Evolutionary conservation across 1,140 invertebrate species (phyloP), one percentile per base, ranked within the genome.

Genomic region (Latrodectus geometricus): DNA sequence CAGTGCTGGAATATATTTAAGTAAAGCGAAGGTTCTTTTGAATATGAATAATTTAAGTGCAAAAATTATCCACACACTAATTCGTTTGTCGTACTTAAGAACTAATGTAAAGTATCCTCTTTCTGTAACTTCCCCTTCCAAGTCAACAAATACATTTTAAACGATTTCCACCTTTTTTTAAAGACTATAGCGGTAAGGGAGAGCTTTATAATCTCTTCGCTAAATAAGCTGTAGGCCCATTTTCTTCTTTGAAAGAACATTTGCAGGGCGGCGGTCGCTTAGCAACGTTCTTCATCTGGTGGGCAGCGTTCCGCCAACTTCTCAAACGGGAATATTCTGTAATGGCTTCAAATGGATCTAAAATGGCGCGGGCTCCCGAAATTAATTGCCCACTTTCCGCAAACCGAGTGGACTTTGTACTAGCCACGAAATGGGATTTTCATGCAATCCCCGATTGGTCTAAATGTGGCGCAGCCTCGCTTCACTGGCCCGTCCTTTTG

Each of bases 351-450:
- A 82, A 82, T 82, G 70, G 80, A 82, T 69, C 80, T 61, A 61
- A 82, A 82, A 82, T 82, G 73, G 81, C 72, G 56, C 81, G 48
- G 61, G 11, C 81, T 35, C 72, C 81, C 56, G 56, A 84, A 75
- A 84, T 84, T 75, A 84, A 84, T 84, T 84, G 81, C 72, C 73
- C 73, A 75, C 72, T 84, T 84, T 84, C 81, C 72, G 54, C 20
- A 75, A 52, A 75, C 81, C 72, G 81, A 84, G 72, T 84, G 81
- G 81, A 84, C 72, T 84, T 84, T 75, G 81, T 84, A 74, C 56
- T 84, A 35, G 56, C 70, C 81, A 61, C 81, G 69, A 82, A 82
- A 82, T 82, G 80, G 80, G 70, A 82, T 82, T 82, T 82, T 82
- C 80, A 82, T 82, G 81, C 81, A 61, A 23, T 56, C 73, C n/a